Evolutionary conservation across 2,888 invertebrate genomes (phyloP).

Genomic region (Gnatocerus cornutus): DNA sequence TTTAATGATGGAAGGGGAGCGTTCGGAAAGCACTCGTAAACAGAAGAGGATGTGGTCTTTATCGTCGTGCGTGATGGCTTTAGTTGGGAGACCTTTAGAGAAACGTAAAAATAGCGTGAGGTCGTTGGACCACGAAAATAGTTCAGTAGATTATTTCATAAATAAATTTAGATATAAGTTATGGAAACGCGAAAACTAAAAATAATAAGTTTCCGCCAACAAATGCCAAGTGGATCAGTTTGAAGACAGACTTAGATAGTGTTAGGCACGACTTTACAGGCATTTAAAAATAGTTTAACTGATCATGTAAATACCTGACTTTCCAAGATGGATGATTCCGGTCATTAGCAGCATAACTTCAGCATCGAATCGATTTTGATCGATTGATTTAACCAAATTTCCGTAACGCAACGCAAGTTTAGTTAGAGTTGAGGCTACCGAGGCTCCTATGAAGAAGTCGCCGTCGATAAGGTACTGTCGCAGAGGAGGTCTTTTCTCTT

Average conservation of each 20-base stretch:
- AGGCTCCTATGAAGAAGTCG: conserved; percentile 96
- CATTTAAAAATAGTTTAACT: neutral
- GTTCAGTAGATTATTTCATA: neutral
- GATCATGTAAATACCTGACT: conserved; percentile 74
- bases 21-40: conserved; percentile 81
- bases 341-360: conserved; percentile 93
- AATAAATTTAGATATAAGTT: neutral
- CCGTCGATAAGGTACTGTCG: conserved; percentile 93
- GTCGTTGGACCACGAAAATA: too few species aligned
- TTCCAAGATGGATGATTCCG: conserved; percentile 89
- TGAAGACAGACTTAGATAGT: neutral
- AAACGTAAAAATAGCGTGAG: neutral
- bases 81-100: conserved; percentile 74
- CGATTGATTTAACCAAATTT: conserved; percentile 69
- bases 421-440: conserved; percentile 91
- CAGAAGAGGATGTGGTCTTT: conserved; percentile 90
- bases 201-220: neutral
- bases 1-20: conserved; percentile 78
- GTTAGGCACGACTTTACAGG: too few species aligned
- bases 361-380: conserved; percentile 77
- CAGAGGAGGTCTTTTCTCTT: conserved; percentile 85
- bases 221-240: conserved; percentile 6
- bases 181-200: conserved; percentile 10
- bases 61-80: conserved; percentile 97
- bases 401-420: conserved; percentile 89